Conservation (phyloP, 2,888 invertebrate genomes). For the Herminia tarsipennalis region DNA sequence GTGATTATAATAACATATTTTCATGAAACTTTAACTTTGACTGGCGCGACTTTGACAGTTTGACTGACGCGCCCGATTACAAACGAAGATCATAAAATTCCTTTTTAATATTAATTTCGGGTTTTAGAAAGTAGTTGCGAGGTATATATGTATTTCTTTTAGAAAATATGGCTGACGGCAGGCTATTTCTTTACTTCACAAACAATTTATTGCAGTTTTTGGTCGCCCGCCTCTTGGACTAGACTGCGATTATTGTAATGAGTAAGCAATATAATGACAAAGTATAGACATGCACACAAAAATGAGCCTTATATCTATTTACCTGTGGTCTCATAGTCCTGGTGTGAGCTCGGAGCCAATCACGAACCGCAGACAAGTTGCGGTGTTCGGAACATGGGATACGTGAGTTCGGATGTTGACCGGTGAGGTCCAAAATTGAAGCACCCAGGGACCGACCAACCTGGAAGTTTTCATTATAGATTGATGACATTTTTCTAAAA, state of each 20-base stretch:
- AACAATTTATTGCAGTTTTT: too few species aligned
- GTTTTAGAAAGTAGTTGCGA: too few species aligned
- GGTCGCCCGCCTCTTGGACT: neutral
- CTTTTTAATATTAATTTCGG: too few species aligned
- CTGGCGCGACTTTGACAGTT: too few species aligned
- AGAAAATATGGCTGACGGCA: too few species aligned
- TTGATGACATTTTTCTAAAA: too few species aligned
- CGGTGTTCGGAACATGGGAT: slow-evolving; percentile 93
- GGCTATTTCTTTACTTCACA: too few species aligned
- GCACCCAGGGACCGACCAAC: slow-evolving; percentile 93
- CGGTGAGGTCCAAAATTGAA: slow-evolving; percentile 93
- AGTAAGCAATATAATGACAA: neutral
- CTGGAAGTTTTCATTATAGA: slow-evolving; percentile 71
- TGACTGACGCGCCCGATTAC: too few species aligned
- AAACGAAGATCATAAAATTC: too few species aligned
- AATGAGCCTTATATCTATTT: slow-evolving; percentile 13
- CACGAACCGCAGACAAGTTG: slow-evolving; percentile 88
- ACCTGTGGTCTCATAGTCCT: slow-evolving; percentile 76
- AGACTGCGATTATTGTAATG: neutral
- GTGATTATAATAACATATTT: too few species aligned
- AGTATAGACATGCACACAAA: slow-evolving; percentile 13
- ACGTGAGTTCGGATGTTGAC: slow-evolving; percentile 92
- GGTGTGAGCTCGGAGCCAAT: slow-evolving; percentile 85
- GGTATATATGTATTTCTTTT: too few species aligned
- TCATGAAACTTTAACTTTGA: too few species aligned